phyloP scores from a whole-genome alignment of 1,140 invertebrate species.

The Drosophila bifasciata region DNA sequence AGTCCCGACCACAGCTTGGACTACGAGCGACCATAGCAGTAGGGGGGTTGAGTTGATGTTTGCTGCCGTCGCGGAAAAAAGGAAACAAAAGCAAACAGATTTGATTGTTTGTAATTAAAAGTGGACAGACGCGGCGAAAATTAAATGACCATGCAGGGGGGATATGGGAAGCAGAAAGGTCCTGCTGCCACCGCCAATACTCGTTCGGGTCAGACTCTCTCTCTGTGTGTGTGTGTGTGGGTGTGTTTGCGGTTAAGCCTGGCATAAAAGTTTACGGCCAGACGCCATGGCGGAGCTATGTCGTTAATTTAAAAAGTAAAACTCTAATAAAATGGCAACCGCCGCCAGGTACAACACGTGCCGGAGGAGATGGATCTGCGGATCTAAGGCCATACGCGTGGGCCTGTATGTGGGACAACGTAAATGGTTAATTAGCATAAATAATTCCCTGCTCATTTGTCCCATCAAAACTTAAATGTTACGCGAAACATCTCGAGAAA shows the following conservation, averaged over 20 bases:
- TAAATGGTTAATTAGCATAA: conserved; percentile 62
- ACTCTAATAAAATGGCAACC: conserved; percentile 60
- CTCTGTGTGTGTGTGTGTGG: conserved; percentile 4
- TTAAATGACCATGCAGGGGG: conserved; percentile 71
- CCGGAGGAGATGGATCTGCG: conserved; percentile 16
- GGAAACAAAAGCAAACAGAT: conserved; percentile 73
- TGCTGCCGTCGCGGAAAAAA: conserved; percentile 22
- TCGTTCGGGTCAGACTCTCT: neutral
- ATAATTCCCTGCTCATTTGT: conserved; percentile 47
- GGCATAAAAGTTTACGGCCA: conserved; percentile 74
- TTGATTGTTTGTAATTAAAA: conserved; percentile 83
- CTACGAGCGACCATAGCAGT: too few species aligned
- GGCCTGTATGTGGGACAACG: conserved; percentile 37
- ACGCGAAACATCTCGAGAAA: conserved; percentile 27
- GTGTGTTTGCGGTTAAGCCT: conserved; percentile 6
- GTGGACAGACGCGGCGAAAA: conserved; percentile 74
- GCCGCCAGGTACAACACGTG: conserved; percentile 42
- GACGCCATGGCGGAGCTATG: conserved; percentile 42
- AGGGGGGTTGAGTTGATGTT: neutral
- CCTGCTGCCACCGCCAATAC: neutral
- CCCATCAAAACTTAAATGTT: conserved; percentile 47
- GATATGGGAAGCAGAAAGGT: conserved; percentile 32
- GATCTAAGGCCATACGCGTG: neutral
- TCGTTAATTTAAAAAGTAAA: conserved; percentile 73
- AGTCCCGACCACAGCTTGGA: conserved; percentile 1